Conservation (phyloP, 2,888 invertebrate species). For the Apotomis turbidana region DNA sequence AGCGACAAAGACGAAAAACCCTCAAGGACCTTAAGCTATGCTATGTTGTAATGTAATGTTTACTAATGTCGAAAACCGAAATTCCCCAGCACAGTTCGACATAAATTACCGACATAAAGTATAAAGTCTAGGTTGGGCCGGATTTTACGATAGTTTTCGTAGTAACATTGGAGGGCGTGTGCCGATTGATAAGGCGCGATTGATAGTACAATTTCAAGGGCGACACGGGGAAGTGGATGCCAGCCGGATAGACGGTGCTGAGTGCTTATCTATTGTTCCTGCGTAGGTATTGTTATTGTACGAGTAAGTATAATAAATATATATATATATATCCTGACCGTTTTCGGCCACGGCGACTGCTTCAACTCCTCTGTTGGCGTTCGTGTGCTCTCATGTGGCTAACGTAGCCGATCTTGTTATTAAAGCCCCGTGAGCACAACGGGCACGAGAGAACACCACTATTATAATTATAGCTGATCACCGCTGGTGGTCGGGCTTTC, state of each 20-base stretch:
- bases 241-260: neutral
- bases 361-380: too few species aligned
- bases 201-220: slow-evolving; percentile 27
- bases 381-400: too few species aligned
- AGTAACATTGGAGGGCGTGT: neutral
- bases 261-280: neutral
- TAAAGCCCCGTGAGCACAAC: too few species aligned
- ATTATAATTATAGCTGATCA: too few species aligned
- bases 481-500: too few species aligned
- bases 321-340: too few species aligned
- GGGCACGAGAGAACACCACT: too few species aligned
- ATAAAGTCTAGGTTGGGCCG: slow-evolving; percentile 6
- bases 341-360: too few species aligned
- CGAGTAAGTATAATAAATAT: neutral
- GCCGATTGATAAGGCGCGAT: slow-evolving; percentile 15
- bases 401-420: too few species aligned
- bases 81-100: neutral
- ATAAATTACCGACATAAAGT: slow-evolving; percentile 14
- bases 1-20: neutral
- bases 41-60: neutral
- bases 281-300: too few species aligned
- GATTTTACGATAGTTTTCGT: slow-evolving; percentile 6
- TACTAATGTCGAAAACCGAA: neutral
- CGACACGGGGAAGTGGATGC: slow-evolving; percentile 10
- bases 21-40: neutral